Base-by-base conservation (phyloP, 1,140 invertebrate genomes). In the Drosophila rufa region DNA sequence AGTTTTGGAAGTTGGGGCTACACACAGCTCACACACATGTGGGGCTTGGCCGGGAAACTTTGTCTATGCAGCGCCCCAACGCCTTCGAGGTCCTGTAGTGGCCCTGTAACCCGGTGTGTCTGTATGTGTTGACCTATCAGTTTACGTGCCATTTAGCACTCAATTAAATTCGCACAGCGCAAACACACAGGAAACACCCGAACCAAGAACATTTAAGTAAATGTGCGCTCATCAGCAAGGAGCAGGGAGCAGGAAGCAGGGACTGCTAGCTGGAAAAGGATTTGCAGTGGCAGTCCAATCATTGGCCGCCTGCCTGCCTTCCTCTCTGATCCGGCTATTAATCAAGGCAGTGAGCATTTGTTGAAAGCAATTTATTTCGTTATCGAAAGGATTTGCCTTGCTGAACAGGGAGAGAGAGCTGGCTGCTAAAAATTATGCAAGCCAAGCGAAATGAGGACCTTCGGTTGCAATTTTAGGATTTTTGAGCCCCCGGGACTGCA, bases 131-230 rank as follows among this genome's bases (percentile, higher is more conserved):
- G 80, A 85, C 86, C 82, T 91, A 92, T 92, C 82, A 79, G 85
- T 92, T 92, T 85, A 92, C 90, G 80, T 92, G 80, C 85, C 90
- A 92, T 92, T 92, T 92, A 92, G 85, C 90, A 92, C 90, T 92
- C 90, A 92, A 90, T 92, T 92, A 92, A 92, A 86, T 92, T 85
- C 76, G 74, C 69, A 86, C 67, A 80, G 56, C 69, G 76, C 68
- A 79, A 60, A 89, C 80, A 80, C 79, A 82, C 62, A 68, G 74
- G 71, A 75, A 71, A 55, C 45, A 74, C 57, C 69, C 65, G 57
- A 80, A 74, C 43, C 77, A 69, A 42, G 46, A 71, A 70, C 82
- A 80, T 80, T 89, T 87, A 76, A 83, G 80, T 70, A 87, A 87
- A 87, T 87, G 83, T 87, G 46, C 71, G 83, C 84, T 89, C 83